Percentiles rank a stretch among this genome's conserved stretches.
Evolutionary conservation across 2,888 invertebrate species (phyloP).

Genomic region (Anoncus sp.): DNA sequence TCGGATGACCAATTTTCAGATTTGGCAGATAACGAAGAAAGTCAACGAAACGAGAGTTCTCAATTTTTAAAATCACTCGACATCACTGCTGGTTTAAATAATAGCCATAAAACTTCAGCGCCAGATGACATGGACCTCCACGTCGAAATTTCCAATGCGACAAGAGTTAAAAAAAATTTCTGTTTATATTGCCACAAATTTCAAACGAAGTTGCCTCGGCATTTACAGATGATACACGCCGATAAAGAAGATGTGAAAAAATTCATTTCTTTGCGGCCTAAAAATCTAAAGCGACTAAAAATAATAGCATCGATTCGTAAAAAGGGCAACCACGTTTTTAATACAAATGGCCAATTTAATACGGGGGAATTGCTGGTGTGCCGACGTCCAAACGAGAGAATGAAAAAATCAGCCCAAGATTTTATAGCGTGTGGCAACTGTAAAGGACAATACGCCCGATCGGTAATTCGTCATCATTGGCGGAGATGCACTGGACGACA

Average conservation of each 20-base stretch:
- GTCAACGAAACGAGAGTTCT: too few relatives aligned
- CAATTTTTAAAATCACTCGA: not conserved
- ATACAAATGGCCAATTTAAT: conserved; percentile 39
- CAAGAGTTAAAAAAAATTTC: conserved; percentile 51
- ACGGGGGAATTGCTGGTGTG: conserved; percentile 50
- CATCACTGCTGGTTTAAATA: not conserved
- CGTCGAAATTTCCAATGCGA: conserved; percentile 16
- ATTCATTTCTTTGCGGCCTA: conserved; percentile 34
- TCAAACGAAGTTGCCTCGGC: conserved; percentile 56
- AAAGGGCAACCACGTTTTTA: conserved; percentile 47
- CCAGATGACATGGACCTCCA: conserved; percentile 17
- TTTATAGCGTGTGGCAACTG: conserved; percentile 56
- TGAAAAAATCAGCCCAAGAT: conserved; percentile 41
- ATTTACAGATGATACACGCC: conserved; percentile 43
- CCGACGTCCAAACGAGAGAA: conserved; percentile 43
- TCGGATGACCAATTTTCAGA: too few relatives aligned
- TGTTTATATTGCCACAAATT: conserved; percentile 56
- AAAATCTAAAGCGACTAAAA: conserved; percentile 33
- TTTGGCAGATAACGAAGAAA: too few relatives aligned
- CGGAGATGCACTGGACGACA: conserved; percentile 35
- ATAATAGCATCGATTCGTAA: conserved; percentile 40
- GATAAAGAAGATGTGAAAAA: conserved; percentile 57
- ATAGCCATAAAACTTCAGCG: conserved; percentile 5
- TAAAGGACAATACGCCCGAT: conserved; percentile 45
- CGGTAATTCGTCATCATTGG: conserved; percentile 54